A percentile compares a stretch with the other conserved stretches of the same genome.
Evolutionary conservation across 2,888 invertebrate species (phyloP).

Genomic region (Lithophane ornitopus): DNA sequence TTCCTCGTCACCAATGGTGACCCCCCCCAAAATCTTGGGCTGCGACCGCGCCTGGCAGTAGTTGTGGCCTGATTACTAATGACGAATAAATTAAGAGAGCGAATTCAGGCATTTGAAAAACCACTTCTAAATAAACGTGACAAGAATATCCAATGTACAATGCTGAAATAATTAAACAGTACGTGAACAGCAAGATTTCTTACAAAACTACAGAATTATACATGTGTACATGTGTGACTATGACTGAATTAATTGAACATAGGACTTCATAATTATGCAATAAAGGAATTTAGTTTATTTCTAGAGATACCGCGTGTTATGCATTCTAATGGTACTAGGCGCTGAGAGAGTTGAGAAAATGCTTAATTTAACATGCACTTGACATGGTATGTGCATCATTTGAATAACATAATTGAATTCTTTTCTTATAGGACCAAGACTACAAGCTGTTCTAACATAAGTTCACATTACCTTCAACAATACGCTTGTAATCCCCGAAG

Average conservation of each 20-base stretch:
- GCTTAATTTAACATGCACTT: slow-evolving; percentile 1
- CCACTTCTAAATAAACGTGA: slow-evolving; percentile 37
- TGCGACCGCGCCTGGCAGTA: too few relatives aligned
- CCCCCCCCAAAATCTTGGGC: too few relatives aligned
- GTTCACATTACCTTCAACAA: too few relatives aligned
- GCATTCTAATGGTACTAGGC: slow-evolving; percentile 6
- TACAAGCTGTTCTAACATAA: too few relatives aligned
- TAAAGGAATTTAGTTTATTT: slow-evolving; percentile 23
- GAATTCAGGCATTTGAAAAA: slow-evolving; percentile 34
- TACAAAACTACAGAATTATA: slow-evolving; percentile 35
- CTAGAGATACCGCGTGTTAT: slow-evolving; percentile 3
- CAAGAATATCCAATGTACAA: too few relatives aligned
- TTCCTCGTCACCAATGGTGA: too few relatives aligned
- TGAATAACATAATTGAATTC: slow-evolving; percentile 16
- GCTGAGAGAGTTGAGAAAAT: slow-evolving; percentile 7
- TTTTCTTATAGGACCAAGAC: not conserved
- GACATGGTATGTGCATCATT: slow-evolving; percentile 10
- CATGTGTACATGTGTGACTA: not conserved
- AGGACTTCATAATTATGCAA: slow-evolving; percentile 38
- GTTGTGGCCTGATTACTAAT: slow-evolving; percentile 58
- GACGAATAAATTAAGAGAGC: slow-evolving; percentile 54
- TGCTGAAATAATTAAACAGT: slow-evolving; percentile 33
- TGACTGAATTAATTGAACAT: slow-evolving; percentile 25
- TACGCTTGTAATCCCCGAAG: too few relatives aligned
- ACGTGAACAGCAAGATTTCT: slow-evolving; percentile 37